Evolutionary conservation across 2,797 vertebrate genomes (phyloP).

Genomic region (Cynodonichthys magdalenae): DNA sequence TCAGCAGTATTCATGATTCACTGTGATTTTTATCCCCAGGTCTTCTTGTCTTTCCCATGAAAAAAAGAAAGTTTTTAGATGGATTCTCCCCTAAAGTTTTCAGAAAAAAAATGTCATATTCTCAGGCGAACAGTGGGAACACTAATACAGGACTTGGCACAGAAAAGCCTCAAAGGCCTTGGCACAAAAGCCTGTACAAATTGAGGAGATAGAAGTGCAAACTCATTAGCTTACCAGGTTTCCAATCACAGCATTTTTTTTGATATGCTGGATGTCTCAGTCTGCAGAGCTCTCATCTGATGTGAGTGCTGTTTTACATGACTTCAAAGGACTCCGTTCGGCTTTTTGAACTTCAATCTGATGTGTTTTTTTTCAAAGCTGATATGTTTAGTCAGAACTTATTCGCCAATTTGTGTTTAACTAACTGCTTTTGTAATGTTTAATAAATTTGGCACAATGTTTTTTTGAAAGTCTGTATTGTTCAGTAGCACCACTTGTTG

Average conservation of each 20-base stretch:
- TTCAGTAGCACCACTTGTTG: constrained; percentile 39
- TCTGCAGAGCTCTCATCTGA: constrained; percentile 70
- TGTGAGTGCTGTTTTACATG: constrained; percentile 67
- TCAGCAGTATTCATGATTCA: constrained; percentile 74
- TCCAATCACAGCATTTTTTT: constrained; percentile 71
- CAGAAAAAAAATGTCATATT: constrained; percentile 56
- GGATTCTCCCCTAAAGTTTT: constrained; percentile 67
- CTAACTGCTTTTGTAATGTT: constrained; percentile 17
- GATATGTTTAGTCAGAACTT: constrained; percentile 57
- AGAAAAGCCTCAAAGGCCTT: constrained; percentile 79
- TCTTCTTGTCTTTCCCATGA: constrained; percentile 67
- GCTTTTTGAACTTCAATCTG: constrained; percentile 50
- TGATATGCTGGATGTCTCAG: constrained; percentile 62
- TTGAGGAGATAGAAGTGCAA: constrained; percentile 81
- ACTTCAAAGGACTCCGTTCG: constrained; percentile 73
- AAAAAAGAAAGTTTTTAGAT: constrained; percentile 55
- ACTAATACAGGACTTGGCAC: constrained; percentile 78
- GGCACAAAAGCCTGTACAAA: constrained; percentile 81
- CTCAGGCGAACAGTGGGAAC: constrained; percentile 75
- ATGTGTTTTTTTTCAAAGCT: constrained; percentile 36
- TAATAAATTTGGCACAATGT: constrained; percentile 21
- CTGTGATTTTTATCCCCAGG: constrained; percentile 39
- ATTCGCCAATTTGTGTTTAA: constrained; percentile 37
- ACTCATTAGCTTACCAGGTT: constrained; percentile 84
- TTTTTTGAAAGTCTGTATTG: constrained; percentile 40